Evolutionary conservation across 2,888 invertebrate genomes (phyloP).

Genomic region (Drosophila demipolita): DNA sequence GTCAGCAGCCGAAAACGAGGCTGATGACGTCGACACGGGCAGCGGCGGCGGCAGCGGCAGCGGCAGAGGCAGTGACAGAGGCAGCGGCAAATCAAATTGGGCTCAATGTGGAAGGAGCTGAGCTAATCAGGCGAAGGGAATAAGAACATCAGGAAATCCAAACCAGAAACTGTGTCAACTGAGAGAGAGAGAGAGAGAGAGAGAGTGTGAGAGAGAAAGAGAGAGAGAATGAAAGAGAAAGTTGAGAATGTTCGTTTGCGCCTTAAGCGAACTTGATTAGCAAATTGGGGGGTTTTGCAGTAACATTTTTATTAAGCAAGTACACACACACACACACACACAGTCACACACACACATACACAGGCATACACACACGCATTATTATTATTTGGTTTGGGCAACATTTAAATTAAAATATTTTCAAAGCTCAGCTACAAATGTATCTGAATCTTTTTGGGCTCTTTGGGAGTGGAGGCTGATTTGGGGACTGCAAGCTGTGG

Average conservation of each 20-base stretch:
- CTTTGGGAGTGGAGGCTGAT: conserved; percentile 9
- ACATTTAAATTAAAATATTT: conserved; percentile 72
- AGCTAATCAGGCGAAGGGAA: conserved; percentile 36
- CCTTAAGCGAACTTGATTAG: conserved; percentile 1
- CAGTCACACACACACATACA: conserved; percentile 4
- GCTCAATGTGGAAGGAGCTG: conserved; percentile 13
- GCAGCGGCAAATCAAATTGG: conserved; percentile 24
- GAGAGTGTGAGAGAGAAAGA: background rate
- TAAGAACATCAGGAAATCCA: conserved; percentile 13
- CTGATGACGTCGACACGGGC: conserved; percentile 24
- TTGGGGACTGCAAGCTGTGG: conserved; percentile 18
- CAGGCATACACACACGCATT: conserved; percentile 10
- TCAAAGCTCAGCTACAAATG: conserved; percentile 40
- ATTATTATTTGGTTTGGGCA: conserved; percentile 37
- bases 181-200: background rate
- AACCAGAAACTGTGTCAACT: conserved; percentile 43
- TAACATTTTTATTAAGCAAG: conserved; percentile 61
- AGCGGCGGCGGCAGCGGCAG: background rate
- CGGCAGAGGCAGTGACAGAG: background rate
- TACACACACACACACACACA: conserved; percentile 9
- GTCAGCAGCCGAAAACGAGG: conserved; percentile 40
- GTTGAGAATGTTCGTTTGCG: background rate
- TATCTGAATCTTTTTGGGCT: conserved; percentile 35
- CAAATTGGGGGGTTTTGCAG: background rate
- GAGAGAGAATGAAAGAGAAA: background rate